A percentile compares a stretch with the other conserved stretches of the same genome.
These are phyloP conservation scores for Ophiothrix spiculata DNA, from an alignment of 35 echinoderm and acorn worm species.

Conservation along the genomic window DNA sequence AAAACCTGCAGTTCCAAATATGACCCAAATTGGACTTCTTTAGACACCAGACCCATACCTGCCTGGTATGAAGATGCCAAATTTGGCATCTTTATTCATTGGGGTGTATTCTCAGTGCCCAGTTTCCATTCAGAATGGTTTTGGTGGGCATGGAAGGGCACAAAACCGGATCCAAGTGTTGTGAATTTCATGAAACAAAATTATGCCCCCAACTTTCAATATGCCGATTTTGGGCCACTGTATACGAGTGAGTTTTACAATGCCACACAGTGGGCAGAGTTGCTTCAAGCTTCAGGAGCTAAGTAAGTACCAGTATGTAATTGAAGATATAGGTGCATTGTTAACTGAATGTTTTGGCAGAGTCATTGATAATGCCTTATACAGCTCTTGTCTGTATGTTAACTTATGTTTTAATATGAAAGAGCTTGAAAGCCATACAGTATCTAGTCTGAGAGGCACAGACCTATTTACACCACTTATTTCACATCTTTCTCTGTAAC, in stretches of 20 bases:
- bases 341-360: too few species aligned
- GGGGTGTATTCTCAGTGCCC: constrained; percentile 75
- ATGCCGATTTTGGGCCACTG: constrained; percentile 42
- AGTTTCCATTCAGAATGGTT: constrained; percentile 93
- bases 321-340: too few species aligned
- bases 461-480: too few species aligned
- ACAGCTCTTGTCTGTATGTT: too few species aligned
- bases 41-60: constrained; percentile 43
- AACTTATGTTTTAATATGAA: too few species aligned
- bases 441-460: too few species aligned
- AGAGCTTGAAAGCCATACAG: too few species aligned
- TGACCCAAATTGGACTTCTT: constrained; percentile 44
- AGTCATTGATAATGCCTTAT: too few species aligned
- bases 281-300: constrained; percentile 38
- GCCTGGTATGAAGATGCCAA: constrained; percentile 75
- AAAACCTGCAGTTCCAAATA: too few species aligned
- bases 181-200: constrained; percentile 75
- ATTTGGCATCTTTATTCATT: constrained; percentile 85
- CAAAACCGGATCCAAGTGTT: neutral
- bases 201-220: constrained; percentile 53
- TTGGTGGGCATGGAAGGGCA: constrained; percentile 59
- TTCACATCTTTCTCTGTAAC: too few species aligned
- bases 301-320: too few species aligned
- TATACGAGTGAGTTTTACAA: constrained; percentile 46
- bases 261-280: constrained; percentile 35